Evolutionary conservation across 2,888 invertebrate genomes (phyloP), one percentile per base, ranked within the genome.

Genomic region (Apamea sordens): DNA sequence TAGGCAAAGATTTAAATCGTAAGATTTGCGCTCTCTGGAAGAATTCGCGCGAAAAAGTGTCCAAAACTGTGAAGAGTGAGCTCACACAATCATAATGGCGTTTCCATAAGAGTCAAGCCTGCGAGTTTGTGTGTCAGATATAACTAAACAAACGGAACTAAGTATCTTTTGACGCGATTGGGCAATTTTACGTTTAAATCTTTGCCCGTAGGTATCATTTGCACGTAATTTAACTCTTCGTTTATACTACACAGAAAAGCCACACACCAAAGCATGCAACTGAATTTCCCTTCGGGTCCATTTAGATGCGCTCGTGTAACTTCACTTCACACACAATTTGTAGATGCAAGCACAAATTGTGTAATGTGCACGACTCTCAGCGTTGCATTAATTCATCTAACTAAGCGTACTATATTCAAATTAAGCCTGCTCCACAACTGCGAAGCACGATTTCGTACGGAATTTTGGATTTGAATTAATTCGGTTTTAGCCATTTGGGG

Each of bases 281-380:
- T 6, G 53, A 41, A 83, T 69, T 77, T 77, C 64, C 78, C 84
- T 59, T 56, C 32, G 69, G 69, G 69, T 77, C 13, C 64, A 64
- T 70, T 74, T 84, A 50, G 8, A 65, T 15, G 47, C 13, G 77
- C 67, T 80, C 53, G 21, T 50, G 59, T 70, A 70, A 78, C 64
- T 53, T 61, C 11, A 3, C 18, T 53, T 61, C 11, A 3, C 18
- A 69, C 28, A 47, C 47, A 77, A 70, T 83, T 84, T 78, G 78
- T 84, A 65, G 78, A 13, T 44, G 32, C 56, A 70, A 32, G 32
- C 64, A 64, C 36, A 21, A 64, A 63, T 21, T 63, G 64, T 64
- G 11, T 64, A 21, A 21, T 63, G 10, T 28, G 24, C n/a, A 18
- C 21, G 24, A 47, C 7, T 65, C 61, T 24, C 41, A 15, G 50